A percentile compares a stretch with the other conserved stretches of the same genome.
Evolutionary conservation across 1,140 invertebrate species (phyloP).

Genomic region (Aradophagus sp.): DNA sequence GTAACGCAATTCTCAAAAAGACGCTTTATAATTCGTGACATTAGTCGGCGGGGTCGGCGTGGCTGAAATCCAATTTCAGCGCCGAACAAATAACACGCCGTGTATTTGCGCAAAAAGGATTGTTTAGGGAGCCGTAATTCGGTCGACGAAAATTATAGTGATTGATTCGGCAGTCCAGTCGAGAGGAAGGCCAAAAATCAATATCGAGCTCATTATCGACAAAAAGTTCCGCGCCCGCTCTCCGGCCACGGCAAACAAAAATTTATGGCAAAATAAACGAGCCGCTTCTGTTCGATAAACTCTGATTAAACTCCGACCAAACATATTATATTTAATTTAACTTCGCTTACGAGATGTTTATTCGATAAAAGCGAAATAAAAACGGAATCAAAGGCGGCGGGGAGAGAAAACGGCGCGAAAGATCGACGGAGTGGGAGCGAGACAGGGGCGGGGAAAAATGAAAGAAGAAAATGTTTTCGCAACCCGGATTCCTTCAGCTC

Average conservation of each 20-base stretch:
- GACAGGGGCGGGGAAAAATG: neutral
- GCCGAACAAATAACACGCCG: conserved; percentile 8
- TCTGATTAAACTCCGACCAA: too few species aligned
- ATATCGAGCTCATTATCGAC: conserved; percentile 32
- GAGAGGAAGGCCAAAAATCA: conserved; percentile 11
- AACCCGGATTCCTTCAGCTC: conserved; percentile 3
- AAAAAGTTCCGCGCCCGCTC: conserved; percentile 18
- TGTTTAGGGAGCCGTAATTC: conserved; percentile 25
- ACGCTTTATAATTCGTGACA: conserved; percentile 32
- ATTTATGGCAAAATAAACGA: too few species aligned
- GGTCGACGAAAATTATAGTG: conserved; percentile 22
- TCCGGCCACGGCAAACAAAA: too few species aligned
- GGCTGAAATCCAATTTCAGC: conserved; percentile 29
- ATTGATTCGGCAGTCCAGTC: conserved; percentile 19
- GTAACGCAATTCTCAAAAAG: conserved; percentile 14
- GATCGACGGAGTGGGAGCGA: too few species aligned
- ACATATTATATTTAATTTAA: too few species aligned
- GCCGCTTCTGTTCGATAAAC: too few species aligned
- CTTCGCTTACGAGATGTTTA: too few species aligned
- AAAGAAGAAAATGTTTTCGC: neutral
- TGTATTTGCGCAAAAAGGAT: too few species aligned
- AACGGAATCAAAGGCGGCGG: too few species aligned
- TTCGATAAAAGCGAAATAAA: too few species aligned
- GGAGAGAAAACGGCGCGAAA: too few species aligned
- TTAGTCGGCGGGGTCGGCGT: neutral